Base-by-base conservation (phyloP, 2,888 invertebrate species). In the Eremobia ochroleuca region DNA sequence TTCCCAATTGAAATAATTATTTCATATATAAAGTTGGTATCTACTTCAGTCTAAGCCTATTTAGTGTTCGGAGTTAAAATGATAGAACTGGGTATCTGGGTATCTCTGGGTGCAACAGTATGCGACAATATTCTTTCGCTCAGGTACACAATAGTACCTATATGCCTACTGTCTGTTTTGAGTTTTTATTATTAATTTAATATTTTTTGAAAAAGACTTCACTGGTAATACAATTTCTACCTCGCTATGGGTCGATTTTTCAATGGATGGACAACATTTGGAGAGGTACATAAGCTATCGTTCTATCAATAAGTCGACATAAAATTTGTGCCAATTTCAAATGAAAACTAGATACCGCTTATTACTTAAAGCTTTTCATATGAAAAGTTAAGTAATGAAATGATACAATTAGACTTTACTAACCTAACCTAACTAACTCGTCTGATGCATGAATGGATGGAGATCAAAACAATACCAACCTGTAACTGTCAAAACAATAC, bases 261-360 rank as follows among this genome's bases (percentile, higher is more conserved):
- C 6, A 28, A 34, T 8, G 25, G 13, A 31, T 31, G 4, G 15
- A 4, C 37, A 58, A 4, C 21, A 25, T 69, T 59, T 25, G 28
- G 15, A 59, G 9, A 40, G 40, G 40, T 40, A 40, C 40, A 40
- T 69, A 69, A 28, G 68, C 13, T 55, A 69, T 58, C 69, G 40
- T 15, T 70, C 8, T 58, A 21, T 40, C 69, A 28, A 70, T 58
- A 68, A n/a, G 6, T 11, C 18, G 5, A 37, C 34, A 37, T 11
- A n/a, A 34, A 37, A 52, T 25, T 15, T 37, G n/a, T 18, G 8
- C 21, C 13, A 34, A 25, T 49, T 49, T 49, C 2, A 40, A 55
- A 28, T 21, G 3, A 21, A 58, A 69, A 21, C 8, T 49, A 34
- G 49, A 34, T 31, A 37, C 13, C 21, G 31, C 31, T 43, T 25